These are phyloP conservation scores for Stichodactyla mertensii DNA, from an alignment of 64 coral and sea anemone genomes.

Conservation along the genomic window DNA sequence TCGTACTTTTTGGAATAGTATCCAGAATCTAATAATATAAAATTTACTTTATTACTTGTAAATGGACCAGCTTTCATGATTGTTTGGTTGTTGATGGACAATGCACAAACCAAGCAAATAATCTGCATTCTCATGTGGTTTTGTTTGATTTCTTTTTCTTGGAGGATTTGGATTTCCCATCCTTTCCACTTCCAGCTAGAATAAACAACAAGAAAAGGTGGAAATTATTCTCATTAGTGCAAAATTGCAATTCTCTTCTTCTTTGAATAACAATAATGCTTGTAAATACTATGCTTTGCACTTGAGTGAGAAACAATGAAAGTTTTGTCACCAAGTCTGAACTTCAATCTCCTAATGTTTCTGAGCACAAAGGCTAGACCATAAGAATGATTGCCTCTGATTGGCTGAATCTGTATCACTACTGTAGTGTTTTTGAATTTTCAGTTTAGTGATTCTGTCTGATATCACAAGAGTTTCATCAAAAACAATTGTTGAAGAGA, in stretches of 20 bases:
- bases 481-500: too few relatives aligned
- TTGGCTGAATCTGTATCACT: too few relatives aligned
- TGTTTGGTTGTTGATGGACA: not conserved
- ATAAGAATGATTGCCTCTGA: too few relatives aligned
- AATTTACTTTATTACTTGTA: not conserved
- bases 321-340: too few relatives aligned
- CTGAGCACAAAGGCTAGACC: too few relatives aligned
- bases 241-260: not conserved
- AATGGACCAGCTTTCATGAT: not conserved
- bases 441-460: too few relatives aligned
- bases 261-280: too few relatives aligned
- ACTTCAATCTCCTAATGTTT: too few relatives aligned
- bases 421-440: too few relatives aligned
- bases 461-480: too few relatives aligned
- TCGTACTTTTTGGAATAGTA: not conserved
- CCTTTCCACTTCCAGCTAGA: not conserved
- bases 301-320: too few relatives aligned
- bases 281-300: too few relatives aligned
- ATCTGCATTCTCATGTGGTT: not conserved
- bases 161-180: constrained; percentile 9
- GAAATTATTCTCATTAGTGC: not conserved
- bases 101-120: not conserved
- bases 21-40: not conserved
- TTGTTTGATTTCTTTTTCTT: constrained; percentile 29
- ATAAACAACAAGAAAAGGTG: not conserved